Percentiles rank a stretch among this genome's conserved stretches.
phyloP scores from a whole-genome alignment of 1,140 invertebrate genomes.

The Drosophila simulans region DNA sequence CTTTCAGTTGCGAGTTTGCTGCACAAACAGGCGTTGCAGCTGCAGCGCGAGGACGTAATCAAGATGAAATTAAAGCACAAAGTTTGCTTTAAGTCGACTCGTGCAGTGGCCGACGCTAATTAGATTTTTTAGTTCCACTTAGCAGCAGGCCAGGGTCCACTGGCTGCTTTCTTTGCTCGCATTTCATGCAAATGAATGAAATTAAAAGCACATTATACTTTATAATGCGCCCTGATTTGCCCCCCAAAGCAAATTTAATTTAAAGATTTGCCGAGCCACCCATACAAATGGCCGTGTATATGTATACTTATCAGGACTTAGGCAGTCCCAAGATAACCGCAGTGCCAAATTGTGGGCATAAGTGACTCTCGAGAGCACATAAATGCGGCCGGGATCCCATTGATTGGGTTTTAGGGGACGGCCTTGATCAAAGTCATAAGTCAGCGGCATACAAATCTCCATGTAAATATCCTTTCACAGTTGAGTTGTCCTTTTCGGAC shows the following conservation, averaged over 20 bases:
- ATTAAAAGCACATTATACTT: conserved; percentile 83
- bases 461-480: conserved; percentile 80
- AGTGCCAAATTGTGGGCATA: conserved; percentile 80
- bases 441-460: conserved; percentile 75
- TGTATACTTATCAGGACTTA: conserved; percentile 33
- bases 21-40: conserved; percentile 13
- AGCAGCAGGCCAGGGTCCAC: conserved; percentile 21
- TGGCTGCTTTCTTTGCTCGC: conserved; percentile 6
- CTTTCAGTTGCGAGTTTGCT: conserved; percentile 8
- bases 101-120: conserved; percentile 62
- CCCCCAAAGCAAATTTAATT: conserved; percentile 67
- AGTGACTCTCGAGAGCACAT: conserved; percentile 73
- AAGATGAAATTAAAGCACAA: conserved; percentile 79
- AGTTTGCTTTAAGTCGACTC: conserved; percentile 75
- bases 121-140: conserved; percentile 79
- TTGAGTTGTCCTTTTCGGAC: conserved; percentile 75
- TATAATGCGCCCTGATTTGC: conserved; percentile 79
- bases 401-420: conserved; percentile 17
- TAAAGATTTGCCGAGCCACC: conserved; percentile 66
- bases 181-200: conserved; percentile 79
- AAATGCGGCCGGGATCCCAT: conserved; percentile 54
- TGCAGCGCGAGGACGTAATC: conserved; percentile 50
- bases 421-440: conserved; percentile 80
- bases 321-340: conserved; percentile 57
- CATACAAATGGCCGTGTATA: conserved; percentile 16